Evolutionary conservation across 1,140 invertebrate species (phyloP), one percentile per base, ranked within the genome.

Genomic region (Apolygus lucorum): DNA sequence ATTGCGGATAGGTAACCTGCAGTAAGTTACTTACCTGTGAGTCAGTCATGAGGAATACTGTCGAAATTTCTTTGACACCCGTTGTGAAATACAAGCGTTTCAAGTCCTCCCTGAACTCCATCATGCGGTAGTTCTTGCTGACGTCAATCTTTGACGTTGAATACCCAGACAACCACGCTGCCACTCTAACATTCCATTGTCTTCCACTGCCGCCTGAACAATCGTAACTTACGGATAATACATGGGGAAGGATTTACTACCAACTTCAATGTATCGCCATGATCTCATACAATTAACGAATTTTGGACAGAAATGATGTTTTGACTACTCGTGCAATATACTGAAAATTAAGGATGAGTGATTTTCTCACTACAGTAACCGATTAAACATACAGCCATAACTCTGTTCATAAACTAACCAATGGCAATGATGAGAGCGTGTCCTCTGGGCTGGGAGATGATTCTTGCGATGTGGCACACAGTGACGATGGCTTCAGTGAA

Each of bases 401-500:
- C n/a, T n/a, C n/a, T n/a, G n/a, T n/a, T n/a, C 34, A 2, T 59
- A 62, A 29, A 68, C 73, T 73, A 80, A 83, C 87, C 90, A 71
- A 92, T 89, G 42, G 91, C 91, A 62, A 95, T 85, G 63, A 93
- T 82, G 1, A 94, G 80, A 84, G 92, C 85, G 79, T 94, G 88
- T 2, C 92, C 92, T 28, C 88, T 81, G 0, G 88, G 89, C 78
- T 93, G 90, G 1, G 90, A 89, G 52, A 95, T 87, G 17, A 93
- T 90, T 67, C 92, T 82, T 13, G 89, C 84, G 68, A 91, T 90
- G 71, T 90, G 85, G 68, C 86, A 87, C 64, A 94, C 85, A 77
- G 93, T 91, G 76, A 92, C 88, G 42, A 94, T 87, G 1, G 91
- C 91, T 76, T 93, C 90, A 67, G 85, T 85, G 77, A 93, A 93